phyloP scores from a whole-genome alignment of 2,888 invertebrate genomes.

The Drosophila borborema region DNA sequence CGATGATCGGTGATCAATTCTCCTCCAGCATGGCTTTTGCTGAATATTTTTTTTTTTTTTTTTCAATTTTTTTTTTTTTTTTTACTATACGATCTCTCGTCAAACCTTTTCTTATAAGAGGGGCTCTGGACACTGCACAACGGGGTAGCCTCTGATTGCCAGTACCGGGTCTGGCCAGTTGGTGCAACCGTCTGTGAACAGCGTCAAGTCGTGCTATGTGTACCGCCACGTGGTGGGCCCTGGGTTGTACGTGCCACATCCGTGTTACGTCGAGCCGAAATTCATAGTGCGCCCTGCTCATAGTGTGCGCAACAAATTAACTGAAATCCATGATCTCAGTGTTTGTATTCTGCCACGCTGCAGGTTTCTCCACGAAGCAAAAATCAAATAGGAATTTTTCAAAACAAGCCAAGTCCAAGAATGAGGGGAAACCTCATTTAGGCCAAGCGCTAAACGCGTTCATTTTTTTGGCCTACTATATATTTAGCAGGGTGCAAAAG shows the following conservation, averaged over 20 bases:
- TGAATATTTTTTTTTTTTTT: neutral
- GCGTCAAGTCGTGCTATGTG: conserved; percentile 83
- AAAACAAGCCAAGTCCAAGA: neutral
- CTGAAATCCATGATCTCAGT: too few species aligned
- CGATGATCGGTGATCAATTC: neutral
- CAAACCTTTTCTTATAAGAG: conserved; percentile 54
- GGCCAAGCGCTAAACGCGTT: conserved; percentile 43
- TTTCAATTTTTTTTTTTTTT: neutral
- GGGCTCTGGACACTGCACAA: conserved; percentile 84
- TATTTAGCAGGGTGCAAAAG: conserved; percentile 67
- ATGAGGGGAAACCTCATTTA: conserved; percentile 47
- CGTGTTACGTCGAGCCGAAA: conserved; percentile 82
- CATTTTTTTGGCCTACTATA: too few species aligned
- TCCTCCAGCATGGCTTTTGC: neutral
- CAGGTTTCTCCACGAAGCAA: conserved; percentile 73
- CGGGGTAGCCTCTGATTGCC: conserved; percentile 84
- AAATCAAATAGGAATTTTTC: neutral
- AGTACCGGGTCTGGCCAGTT: conserved; percentile 83
- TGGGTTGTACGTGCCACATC: conserved; percentile 82
- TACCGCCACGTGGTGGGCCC: conserved; percentile 84
- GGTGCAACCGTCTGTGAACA: conserved; percentile 85
- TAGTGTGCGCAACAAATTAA: conserved; percentile 55
- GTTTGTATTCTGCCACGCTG: conserved; percentile 63
- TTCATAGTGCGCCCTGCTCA: conserved; percentile 84
- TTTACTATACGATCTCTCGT: too few species aligned